Percentiles rank a stretch among this genome's conserved stretches.
phyloP scores from a whole-genome alignment of 2,888 invertebrate genomes.

The Pyrrhia umbra region DNA sequence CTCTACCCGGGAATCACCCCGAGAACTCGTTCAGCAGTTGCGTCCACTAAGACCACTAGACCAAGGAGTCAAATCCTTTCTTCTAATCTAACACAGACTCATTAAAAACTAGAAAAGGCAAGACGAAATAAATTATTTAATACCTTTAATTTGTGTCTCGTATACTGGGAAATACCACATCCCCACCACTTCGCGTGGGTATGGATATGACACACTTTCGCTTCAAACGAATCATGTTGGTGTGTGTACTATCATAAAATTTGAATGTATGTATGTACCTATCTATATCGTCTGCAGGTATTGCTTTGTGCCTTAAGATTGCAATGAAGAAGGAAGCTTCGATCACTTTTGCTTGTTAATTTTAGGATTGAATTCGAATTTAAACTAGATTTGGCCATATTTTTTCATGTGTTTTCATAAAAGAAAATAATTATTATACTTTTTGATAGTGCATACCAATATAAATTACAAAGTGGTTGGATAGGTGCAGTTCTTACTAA shows the following conservation, averaged over 20 bases:
- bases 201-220: conserved; percentile 84
- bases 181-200: conserved; percentile 74
- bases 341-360: background rate
- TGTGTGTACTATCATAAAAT: conserved; percentile 60
- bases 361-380: no score
- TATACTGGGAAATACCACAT: conserved; percentile 72
- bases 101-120: background rate
- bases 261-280: conserved; percentile 57
- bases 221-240: conserved; percentile 68
- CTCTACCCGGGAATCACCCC: no score
- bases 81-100: background rate
- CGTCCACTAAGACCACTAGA: no score
- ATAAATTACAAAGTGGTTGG: no score
- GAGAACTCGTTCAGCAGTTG: no score
- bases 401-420: no score
- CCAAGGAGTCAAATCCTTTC: no score
- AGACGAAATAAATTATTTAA: conserved; percentile 49
- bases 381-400: no score
- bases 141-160: conserved; percentile 49
- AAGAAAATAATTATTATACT: no score
- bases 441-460: no score
- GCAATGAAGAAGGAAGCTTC: background rate
- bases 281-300: conserved; percentile 26
- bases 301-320: conserved; percentile 31
- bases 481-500: no score